Evolutionary conservation across 1,140 invertebrate genomes (phyloP), one percentile per base, ranked within the genome.

Genomic region (Calycopis cecrops): DNA sequence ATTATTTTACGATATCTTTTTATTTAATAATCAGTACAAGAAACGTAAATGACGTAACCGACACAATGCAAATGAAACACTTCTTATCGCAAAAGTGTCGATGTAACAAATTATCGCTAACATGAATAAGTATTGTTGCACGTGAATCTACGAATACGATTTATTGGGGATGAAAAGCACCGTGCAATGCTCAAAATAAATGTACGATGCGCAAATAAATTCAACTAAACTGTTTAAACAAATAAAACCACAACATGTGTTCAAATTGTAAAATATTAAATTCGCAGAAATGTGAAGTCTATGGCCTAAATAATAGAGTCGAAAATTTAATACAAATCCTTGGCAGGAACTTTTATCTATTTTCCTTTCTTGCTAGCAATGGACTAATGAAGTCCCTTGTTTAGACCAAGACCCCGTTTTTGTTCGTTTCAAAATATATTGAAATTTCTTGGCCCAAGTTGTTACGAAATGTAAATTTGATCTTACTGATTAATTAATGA

Each of bases 331-430:
- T 64, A 49, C 21, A 9, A 3, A 14, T 18, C 35, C 8, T 28
- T 8, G 4, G 12, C 18, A 52, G 16, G 44, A 60, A 57, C 55
- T 60, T 56, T 60, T 56, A 60, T 63, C 57, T 54, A 59, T 49
- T 64, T 64, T 60, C 54, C 44, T 61, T 58, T 55, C 60, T 55
- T 64, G 59, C 35, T 47, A 59, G 50, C 49, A 38, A 37, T 47
- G 59, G 55, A 58, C 62, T 64, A 64, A 64, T 64, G 62, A 64
- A 64, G 59, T 64, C 59, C 55, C 62, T 61, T 64, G 62, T 64
- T 61, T 56, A 64, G 59, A 58, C 55, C 52, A 47, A 42, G 28
- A 53, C 55, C 55, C 40, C 49, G 40, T 55, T 47, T 64, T 64
- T 60, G 62, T 60, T 59, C 60, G 62, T 52, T 58, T 57, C 52